phyloP scores from a whole-genome alignment of 1,140 invertebrate genomes.

The Aphelinus certus region DNA sequence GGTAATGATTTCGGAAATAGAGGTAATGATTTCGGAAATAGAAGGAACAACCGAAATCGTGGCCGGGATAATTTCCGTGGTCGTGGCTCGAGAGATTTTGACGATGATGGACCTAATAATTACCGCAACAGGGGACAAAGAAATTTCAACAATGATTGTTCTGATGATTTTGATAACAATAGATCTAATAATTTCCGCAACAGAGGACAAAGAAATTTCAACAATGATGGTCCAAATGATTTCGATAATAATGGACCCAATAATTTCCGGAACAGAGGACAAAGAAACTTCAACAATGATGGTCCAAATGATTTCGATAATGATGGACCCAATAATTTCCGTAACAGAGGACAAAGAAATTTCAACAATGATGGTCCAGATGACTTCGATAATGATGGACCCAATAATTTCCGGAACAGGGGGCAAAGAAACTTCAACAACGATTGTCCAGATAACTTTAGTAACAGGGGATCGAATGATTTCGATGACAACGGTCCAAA shows the following conservation, averaged over 20 bases:
- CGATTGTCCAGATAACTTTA: constrained; percentile 15
- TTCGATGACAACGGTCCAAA: constrained; percentile 9
- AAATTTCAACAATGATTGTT: constrained; percentile 44
- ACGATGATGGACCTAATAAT: constrained; percentile 2
- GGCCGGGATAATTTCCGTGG: constrained; percentile 1
- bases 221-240: constrained; percentile 4
- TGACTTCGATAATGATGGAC: constrained; percentile 26
- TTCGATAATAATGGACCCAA: constrained; percentile 9
- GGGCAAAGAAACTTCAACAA: constrained; percentile 37
- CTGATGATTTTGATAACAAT: constrained; percentile 32
- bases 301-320: background rate
- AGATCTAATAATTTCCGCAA: constrained; percentile 7
- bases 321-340: background rate
- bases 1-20: constrained; percentile 19
- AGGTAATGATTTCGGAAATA: constrained; percentile 9
- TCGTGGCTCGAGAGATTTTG: constrained; percentile 1
- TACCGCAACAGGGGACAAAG: constrained; percentile 23
- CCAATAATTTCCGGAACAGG: constrained; percentile 42
- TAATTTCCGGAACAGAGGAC: constrained; percentile 1
- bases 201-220: constrained; percentile 20
- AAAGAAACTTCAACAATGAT: background rate
- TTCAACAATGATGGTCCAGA: constrained; percentile 21
- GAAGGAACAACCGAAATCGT: constrained; percentile 14
- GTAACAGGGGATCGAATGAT: background rate
- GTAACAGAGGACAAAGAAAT: constrained; percentile 3